These are phyloP conservation scores for Sus cebifrons DNA, from an alignment of 2,797 vertebrate species.

Conservation along the genomic window DNA sequence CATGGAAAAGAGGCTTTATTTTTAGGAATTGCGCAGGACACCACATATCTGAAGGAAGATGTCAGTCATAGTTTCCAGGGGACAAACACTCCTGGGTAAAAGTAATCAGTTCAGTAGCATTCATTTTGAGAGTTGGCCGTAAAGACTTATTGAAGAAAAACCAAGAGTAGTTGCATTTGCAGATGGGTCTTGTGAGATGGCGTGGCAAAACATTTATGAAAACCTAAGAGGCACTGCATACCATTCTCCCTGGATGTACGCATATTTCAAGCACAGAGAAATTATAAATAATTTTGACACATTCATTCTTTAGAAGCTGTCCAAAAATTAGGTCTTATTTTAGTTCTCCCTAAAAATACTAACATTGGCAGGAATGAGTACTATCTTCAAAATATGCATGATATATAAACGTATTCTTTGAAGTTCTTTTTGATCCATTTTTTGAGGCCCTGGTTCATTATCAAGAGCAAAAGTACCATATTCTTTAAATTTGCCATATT, in stretches of 20 bases:
- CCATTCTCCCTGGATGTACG: not conserved
- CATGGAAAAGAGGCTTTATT: not conserved
- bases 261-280: not conserved
- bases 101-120: not conserved
- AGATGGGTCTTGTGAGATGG: not conserved
- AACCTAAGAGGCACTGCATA: not conserved
- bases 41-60: not conserved
- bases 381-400: not conserved
- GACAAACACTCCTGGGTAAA: not conserved
- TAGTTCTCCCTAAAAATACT: not conserved
- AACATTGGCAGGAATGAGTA: not conserved
- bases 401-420: not conserved
- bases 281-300: not conserved
- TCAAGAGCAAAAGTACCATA: not conserved
- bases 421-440: conserved; percentile 16
- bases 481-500: not conserved
- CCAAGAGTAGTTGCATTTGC: not conserved
- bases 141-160: conserved; percentile 6
- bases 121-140: conserved; percentile 26
- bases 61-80: conserved; percentile 12
- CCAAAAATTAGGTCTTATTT: conserved; percentile 23
- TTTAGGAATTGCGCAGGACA: conserved; percentile 28
- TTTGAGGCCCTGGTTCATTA: conserved; percentile 5
- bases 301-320: not conserved
- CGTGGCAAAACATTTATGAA: not conserved